Evolutionary conservation across 2,797 vertebrate species (phyloP).

Genomic region (Podarcis siculus): DNA sequence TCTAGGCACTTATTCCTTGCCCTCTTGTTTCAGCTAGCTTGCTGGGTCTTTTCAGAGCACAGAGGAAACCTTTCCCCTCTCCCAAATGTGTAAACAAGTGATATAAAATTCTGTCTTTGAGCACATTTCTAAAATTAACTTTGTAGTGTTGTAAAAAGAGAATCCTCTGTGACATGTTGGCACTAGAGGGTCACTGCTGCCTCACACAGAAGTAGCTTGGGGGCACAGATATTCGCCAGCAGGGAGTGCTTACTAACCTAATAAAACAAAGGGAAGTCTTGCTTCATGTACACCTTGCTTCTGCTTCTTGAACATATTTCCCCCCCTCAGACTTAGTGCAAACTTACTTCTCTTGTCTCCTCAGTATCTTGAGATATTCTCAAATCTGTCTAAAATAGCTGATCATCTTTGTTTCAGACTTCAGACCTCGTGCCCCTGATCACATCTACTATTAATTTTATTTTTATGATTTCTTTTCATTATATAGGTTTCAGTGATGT

Average conservation of each 20-base stretch:
- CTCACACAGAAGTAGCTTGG: background rate
- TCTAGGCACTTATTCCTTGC: slow-evolving; percentile 17
- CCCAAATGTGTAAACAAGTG: slow-evolving; percentile 10
- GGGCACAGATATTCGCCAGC: background rate
- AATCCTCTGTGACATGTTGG: background rate
- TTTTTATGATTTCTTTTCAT: background rate
- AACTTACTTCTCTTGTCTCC: background rate
- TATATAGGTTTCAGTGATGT: background rate
- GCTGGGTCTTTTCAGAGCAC: background rate
- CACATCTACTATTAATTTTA: background rate
- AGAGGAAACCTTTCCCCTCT: background rate
- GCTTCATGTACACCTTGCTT: slow-evolving; percentile 10
- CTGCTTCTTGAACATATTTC: background rate
- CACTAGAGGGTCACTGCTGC: background rate
- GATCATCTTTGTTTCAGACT: slow-evolving; percentile 3
- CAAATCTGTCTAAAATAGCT: background rate
- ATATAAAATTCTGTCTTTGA: slow-evolving; percentile 23
- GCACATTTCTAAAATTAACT: slow-evolving; percentile 10
- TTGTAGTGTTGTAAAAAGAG: background rate
- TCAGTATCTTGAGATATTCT: background rate
- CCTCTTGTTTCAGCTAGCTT: slow-evolving; percentile 8
- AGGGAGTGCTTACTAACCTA: slow-evolving; percentile 2
- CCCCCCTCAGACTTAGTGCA: background rate
- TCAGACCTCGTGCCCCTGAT: background rate
- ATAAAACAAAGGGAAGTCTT: background rate